These are phyloP conservation scores for Acinonyx jubatus DNA, from an alignment of 2,113 vertebrate species.

Conservation along the genomic window DNA sequence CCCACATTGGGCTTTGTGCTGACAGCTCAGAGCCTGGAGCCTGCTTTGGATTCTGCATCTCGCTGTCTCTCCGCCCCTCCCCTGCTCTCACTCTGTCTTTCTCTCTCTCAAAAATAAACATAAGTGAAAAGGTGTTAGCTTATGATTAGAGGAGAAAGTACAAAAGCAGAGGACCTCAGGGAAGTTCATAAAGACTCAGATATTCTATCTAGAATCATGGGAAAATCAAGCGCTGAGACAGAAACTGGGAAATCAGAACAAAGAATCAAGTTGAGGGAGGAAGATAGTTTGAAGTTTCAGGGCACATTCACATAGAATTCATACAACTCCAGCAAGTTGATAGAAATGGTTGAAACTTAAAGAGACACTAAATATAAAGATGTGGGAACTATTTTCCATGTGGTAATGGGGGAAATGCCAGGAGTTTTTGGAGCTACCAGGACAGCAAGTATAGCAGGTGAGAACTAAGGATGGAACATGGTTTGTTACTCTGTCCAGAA, in stretches of 20 bases:
- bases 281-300: neutral
- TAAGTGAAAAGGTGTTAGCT: neutral
- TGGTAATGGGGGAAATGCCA: no score
- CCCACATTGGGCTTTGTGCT: no score
- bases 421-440: neutral
- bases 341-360: neutral
- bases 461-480: neutral
- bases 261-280: neutral
- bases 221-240: neutral
- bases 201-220: neutral
- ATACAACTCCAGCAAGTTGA: neutral
- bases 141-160: neutral
- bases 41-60: no score
- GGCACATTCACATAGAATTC: neutral
- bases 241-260: neutral
- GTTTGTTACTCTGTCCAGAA: neutral
- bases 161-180: neutral
- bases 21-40: no score
- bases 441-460: neutral
- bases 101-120: no score
- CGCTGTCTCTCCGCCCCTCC: no score
- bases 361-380: neutral
- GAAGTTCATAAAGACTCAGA: neutral
- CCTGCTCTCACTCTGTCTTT: no score
- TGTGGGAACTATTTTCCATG: fast-evolving